Conservation (phyloP, 2,113 vertebrate species). For the Podiceps cristatus region DNA sequence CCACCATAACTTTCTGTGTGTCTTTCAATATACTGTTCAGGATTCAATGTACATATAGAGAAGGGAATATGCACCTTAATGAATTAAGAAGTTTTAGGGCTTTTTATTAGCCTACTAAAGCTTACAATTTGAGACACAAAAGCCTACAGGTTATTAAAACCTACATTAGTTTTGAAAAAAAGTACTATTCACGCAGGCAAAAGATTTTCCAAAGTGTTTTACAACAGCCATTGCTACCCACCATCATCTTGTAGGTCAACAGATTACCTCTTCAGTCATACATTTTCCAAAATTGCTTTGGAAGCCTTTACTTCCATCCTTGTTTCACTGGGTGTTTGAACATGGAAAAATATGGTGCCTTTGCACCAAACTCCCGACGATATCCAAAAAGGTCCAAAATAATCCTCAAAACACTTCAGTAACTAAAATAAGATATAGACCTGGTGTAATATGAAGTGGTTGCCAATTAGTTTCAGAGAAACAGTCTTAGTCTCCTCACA, state of each 20-base stretch:
- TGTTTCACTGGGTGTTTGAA: not conserved
- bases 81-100: not conserved
- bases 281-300: constrained; percentile 7
- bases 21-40: not conserved
- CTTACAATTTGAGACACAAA: not conserved
- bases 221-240: not conserved
- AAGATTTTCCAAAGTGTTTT: not conserved
- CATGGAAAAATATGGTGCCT: not conserved
- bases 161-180: not conserved
- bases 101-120: not conserved
- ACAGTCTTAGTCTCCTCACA: not conserved
- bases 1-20: not conserved
- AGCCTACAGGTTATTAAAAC: not conserved
- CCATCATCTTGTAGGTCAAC: not conserved
- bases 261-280: not conserved
- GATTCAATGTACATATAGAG: not conserved
- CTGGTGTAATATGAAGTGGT: not conserved
- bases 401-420: not conserved
- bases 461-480: not conserved
- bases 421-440: not conserved
- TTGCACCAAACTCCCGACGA: not conserved
- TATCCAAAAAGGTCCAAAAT: not conserved
- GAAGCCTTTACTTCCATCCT: not conserved
- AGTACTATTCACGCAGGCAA: not conserved
- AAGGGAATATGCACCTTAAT: not conserved